These are phyloP conservation scores for Misgurnus mizolepis DNA, from an alignment of 2,113 vertebrate genomes.

Conservation along the genomic window DNA sequence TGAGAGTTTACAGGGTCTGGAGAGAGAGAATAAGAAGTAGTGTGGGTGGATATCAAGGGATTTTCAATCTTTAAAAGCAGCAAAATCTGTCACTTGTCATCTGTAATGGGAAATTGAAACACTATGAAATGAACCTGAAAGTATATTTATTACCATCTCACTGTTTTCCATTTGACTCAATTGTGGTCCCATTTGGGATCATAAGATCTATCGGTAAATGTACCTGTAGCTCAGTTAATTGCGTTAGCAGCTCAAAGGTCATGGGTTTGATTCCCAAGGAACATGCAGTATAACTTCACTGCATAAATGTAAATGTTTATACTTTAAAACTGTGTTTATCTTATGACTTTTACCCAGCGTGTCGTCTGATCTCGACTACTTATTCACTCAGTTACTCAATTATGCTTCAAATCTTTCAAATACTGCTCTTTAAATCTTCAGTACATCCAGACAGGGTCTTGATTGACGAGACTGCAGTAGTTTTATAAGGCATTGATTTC, in stretches of 20 bases:
- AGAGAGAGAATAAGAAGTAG: conserved; percentile 42
- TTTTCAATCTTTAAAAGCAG: conserved; percentile 10
- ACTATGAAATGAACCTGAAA: no score
- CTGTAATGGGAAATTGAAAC: no score
- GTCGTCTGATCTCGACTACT: not conserved
- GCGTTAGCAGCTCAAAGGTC: no score
- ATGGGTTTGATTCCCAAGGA: no score
- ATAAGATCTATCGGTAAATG: no score
- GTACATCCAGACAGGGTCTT: not conserved
- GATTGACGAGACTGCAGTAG: conserved; percentile 49
- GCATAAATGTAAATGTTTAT: no score
- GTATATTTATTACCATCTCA: no score
- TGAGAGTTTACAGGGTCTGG: conserved; percentile 54
- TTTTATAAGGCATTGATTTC: conserved; percentile 74
- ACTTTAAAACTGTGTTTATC: no score
- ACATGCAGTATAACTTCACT: no score
- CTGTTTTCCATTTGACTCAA: no score
- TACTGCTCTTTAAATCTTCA: not conserved
- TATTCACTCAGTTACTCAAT: conserved; percentile 2
- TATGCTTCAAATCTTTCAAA: not conserved
- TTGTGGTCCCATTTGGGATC: no score
- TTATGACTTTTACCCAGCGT: not conserved
- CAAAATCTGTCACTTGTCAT: not conserved
- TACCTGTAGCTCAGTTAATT: no score
- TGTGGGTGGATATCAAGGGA: not conserved